A percentile compares a stretch with the other conserved stretches of the same genome.
These are phyloP conservation scores for Cinclus mexicanus DNA, from an alignment of 2,113 vertebrate species.

Conservation along the genomic window DNA sequence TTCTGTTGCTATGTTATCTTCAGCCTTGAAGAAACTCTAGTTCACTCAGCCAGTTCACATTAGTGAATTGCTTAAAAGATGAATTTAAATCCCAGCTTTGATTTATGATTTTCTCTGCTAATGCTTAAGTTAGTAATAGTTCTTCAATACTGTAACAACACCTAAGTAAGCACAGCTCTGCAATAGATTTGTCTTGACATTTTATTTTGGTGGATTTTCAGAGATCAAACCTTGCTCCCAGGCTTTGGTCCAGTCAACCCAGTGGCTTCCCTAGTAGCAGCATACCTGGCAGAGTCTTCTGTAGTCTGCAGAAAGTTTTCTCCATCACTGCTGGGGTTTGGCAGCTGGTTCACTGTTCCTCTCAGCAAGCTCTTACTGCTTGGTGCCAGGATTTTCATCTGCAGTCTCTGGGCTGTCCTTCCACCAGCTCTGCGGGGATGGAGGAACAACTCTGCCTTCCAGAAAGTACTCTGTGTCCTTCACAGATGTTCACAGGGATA, in stretches of 20 bases:
- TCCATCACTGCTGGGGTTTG: neutral
- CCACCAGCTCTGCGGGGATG: neutral
- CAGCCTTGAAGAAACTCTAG: neutral
- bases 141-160: neutral
- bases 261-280: slow-evolving; percentile 11
- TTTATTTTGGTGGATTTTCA: neutral
- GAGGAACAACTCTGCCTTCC: neutral
- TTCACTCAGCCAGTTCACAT: neutral
- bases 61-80: neutral
- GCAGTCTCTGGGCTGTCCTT: slow-evolving; percentile 34
- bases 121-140: neutral
- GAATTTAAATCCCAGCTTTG: neutral
- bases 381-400: slow-evolving; percentile 47
- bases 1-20: neutral
- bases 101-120: neutral
- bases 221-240: neutral
- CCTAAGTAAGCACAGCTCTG: neutral
- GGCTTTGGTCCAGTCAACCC: neutral
- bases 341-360: neutral
- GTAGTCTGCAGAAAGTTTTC: slow-evolving; percentile 2
- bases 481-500: neutral
- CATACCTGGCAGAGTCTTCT: slow-evolving; percentile 22
- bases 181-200: neutral
- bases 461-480: slow-evolving; percentile 28
- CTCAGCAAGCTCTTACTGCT: neutral